These are phyloP conservation scores for Andrena minutula DNA, from an alignment of 2,888 invertebrate species.

Conservation along the genomic window DNA sequence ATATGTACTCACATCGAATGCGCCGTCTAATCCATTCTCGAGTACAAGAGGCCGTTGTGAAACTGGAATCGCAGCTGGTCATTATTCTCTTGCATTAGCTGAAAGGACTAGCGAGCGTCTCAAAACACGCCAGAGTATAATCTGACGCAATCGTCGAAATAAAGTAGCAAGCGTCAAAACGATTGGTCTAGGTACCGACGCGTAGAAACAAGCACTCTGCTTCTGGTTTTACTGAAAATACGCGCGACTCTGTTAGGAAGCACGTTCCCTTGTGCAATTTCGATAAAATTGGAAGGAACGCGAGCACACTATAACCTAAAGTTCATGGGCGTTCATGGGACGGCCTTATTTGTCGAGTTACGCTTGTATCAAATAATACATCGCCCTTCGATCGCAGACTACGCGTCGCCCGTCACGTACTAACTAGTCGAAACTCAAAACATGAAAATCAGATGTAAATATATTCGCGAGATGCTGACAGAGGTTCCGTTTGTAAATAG, in stretches of 20 bases:
- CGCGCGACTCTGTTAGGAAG: too few relatives aligned
- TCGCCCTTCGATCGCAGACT: too few relatives aligned
- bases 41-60: conserved; percentile 16
- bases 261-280: not conserved
- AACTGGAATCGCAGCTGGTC: conserved; percentile 19
- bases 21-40: conserved; percentile 4
- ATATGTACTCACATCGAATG: conserved; percentile 8
- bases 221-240: too few relatives aligned
- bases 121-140: not conserved
- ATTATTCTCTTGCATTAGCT: conserved; percentile 23
- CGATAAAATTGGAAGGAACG: not conserved
- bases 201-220: too few relatives aligned
- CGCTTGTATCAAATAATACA: too few relatives aligned
- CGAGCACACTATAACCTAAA: too few relatives aligned
- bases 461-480: not conserved
- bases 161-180: too few relatives aligned
- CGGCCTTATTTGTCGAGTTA: too few relatives aligned
- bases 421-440: not conserved
- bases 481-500: not conserved
- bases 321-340: too few relatives aligned
- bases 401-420: too few relatives aligned
- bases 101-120: conserved; percentile 5
- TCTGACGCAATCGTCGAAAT: conserved; percentile 5
- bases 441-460: conserved; percentile 18
- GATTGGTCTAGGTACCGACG: not conserved